Evolutionary conservation across 2,888 invertebrate genomes (phyloP).

Genomic region (Oegoconia quadripuncta): DNA sequence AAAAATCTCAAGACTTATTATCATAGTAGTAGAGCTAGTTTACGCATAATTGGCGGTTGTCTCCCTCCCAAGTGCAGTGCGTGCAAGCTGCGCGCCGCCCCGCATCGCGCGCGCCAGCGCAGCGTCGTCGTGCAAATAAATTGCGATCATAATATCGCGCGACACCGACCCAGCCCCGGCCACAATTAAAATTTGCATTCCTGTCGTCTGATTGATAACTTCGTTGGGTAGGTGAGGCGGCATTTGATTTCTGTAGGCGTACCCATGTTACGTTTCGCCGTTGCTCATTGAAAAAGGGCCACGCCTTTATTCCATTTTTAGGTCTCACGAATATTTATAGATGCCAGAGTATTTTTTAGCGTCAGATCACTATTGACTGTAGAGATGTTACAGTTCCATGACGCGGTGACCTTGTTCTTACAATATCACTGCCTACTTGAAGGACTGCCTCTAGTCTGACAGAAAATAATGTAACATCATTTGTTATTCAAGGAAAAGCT

Average conservation of each 20-base stretch:
- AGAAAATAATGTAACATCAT: constrained; percentile 42
- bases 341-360: too few species aligned
- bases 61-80: constrained; percentile 52
- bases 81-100: constrained; percentile 47
- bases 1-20: constrained; percentile 73
- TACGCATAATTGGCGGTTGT: constrained; percentile 72
- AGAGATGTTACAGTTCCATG: too few species aligned
- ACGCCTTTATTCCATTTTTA: neutral
- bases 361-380: too few species aligned
- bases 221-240: constrained; percentile 57
- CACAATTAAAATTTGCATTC: constrained; percentile 76
- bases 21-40: constrained; percentile 74
- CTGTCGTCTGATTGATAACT: constrained; percentile 69
- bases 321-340: neutral
- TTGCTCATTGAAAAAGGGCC: neutral
- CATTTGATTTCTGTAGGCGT: constrained; percentile 48
- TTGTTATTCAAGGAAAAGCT: constrained; percentile 44
- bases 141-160: constrained; percentile 60
- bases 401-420: constrained; percentile 27
- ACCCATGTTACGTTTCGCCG: constrained; percentile 12
- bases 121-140: constrained; percentile 54
- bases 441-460: constrained; percentile 33
- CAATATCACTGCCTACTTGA: constrained; percentile 28
- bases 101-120: constrained; percentile 38
- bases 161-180: constrained; percentile 47